Percentiles rank a stretch among this genome's conserved stretches.
Conservation (phyloP, 2,888 invertebrate species). For the Parthenolecanium corni region DNA sequence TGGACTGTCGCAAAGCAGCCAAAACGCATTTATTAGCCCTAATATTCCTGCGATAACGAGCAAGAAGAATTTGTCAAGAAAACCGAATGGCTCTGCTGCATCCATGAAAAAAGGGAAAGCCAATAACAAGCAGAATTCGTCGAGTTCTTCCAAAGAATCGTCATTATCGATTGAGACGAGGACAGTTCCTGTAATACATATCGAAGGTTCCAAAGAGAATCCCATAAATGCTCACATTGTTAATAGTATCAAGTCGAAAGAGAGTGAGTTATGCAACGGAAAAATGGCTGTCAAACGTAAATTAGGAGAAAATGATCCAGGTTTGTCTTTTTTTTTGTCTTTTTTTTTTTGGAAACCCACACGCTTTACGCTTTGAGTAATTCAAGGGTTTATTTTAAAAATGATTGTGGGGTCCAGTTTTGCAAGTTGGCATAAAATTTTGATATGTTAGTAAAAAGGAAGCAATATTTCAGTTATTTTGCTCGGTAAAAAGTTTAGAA, state of each 20-base stretch:
- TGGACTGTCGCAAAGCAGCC: neutral
- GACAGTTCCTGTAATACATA: slow-evolving; percentile 66
- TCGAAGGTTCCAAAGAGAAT: slow-evolving; percentile 59
- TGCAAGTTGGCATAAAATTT: too few relatives aligned
- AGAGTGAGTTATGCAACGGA: slow-evolving; percentile 49
- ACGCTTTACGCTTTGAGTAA: too few relatives aligned
- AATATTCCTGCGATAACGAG: neutral
- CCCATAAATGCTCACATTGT: slow-evolving; percentile 55
- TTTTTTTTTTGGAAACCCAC: too few relatives aligned
- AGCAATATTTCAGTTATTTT: too few relatives aligned
- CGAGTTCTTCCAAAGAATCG: neutral
- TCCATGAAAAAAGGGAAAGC: neutral
- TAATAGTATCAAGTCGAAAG: slow-evolving; percentile 45
- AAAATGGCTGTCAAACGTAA: slow-evolving; percentile 22
- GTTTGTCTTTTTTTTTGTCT: neutral
- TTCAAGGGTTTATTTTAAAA: too few relatives aligned
- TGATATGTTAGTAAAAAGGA: too few relatives aligned
- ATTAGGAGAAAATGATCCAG: slow-evolving; percentile 18
- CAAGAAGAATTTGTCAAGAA: slow-evolving; percentile 15
- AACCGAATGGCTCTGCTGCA: neutral
- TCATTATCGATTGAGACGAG: slow-evolving; percentile 38
- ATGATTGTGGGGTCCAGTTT: too few relatives aligned
- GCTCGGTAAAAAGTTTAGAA: too few relatives aligned
- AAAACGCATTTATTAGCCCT: neutral
- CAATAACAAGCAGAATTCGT: neutral